Percentiles rank a stretch among this genome's conserved stretches.
phyloP scores from a whole-genome alignment of 2,888 invertebrate genomes.

The Drosophila leonis region DNA sequence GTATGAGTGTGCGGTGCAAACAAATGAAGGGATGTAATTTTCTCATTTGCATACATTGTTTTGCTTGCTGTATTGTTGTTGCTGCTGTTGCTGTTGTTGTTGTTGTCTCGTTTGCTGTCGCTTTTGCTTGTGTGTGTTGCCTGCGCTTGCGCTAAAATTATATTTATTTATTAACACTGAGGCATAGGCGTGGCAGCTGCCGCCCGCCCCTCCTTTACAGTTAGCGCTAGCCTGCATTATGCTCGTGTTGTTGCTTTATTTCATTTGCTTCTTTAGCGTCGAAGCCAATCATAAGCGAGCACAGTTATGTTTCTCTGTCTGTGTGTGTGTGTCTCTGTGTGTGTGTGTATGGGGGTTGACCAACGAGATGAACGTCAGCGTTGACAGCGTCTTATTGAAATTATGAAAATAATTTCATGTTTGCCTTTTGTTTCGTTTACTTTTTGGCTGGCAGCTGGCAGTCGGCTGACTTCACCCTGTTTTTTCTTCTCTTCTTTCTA shows the following conservation, averaged over 20 bases:
- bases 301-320: conserved; percentile 47
- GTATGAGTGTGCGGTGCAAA: conserved; percentile 65
- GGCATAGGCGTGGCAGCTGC: conserved; percentile 75
- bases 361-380: conserved; percentile 65
- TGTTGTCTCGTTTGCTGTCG: conserved; percentile 50
- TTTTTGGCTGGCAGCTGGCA: conserved; percentile 23
- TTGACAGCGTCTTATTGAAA: conserved; percentile 79
- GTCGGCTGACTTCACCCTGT: neutral
- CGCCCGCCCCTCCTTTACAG: conserved; percentile 4
- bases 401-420: conserved; percentile 76
- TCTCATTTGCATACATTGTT: conserved; percentile 80
- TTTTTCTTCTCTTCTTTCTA: neutral
- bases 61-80: conserved; percentile 58
- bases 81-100: conserved; percentile 46
- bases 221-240: conserved; percentile 40
- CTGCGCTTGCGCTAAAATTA: conserved; percentile 85
- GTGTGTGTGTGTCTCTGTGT: conserved; percentile 26
- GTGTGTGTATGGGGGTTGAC: conserved; percentile 63
- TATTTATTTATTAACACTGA: conserved; percentile 85
- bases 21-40: conserved; percentile 85
- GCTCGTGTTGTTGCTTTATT: conserved; percentile 65
- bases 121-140: conserved; percentile 65
- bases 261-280: conserved; percentile 76
- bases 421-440: conserved; percentile 42
- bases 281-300: conserved; percentile 84